These are phyloP conservation scores for Cyanoderma ruficeps DNA, from an alignment of 2,113 vertebrate species.

Conservation along the genomic window DNA sequence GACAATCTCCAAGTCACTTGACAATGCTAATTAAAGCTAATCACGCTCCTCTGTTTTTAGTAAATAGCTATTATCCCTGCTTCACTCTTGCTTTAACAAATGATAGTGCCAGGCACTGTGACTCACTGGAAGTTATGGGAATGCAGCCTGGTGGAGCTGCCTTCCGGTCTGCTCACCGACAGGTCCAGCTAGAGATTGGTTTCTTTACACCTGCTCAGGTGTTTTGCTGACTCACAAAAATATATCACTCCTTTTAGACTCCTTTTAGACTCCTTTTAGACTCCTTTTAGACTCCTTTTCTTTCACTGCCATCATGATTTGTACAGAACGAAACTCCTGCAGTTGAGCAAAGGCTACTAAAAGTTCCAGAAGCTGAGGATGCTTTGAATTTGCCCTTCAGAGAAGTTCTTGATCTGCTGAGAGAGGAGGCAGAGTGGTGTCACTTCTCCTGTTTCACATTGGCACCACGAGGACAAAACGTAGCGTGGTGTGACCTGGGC, in stretches of 20 bases:
- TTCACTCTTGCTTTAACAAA: conserved; percentile 67
- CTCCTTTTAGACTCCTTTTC: background rate
- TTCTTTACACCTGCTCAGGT: background rate
- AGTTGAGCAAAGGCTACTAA: background rate
- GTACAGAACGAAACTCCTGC: background rate
- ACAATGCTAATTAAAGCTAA: conserved; percentile 62
- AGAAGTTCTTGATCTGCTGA: background rate
- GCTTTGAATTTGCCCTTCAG: conserved; percentile 49
- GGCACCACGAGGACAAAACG: background rate
- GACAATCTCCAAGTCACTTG: conserved; percentile 51
- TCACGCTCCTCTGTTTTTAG: conserved; percentile 52
- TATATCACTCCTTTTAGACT: background rate
- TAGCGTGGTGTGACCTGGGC: background rate
- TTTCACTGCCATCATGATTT: background rate
- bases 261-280: background rate
- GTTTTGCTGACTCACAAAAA: background rate
- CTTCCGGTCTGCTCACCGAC: background rate
- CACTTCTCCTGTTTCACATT: conserved; percentile 36
- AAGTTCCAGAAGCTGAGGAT: background rate
- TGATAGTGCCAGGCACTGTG: background rate
- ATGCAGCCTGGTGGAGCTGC: background rate
- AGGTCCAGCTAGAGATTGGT: fast-evolving
- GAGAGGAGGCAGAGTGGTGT: background rate
- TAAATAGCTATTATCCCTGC: conserved; percentile 66
- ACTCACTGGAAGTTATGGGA: conserved; percentile 23